These are phyloP conservation scores for Amblyopsis rosae DNA, from an alignment of 2,113 vertebrate species.

Conservation along the genomic window DNA sequence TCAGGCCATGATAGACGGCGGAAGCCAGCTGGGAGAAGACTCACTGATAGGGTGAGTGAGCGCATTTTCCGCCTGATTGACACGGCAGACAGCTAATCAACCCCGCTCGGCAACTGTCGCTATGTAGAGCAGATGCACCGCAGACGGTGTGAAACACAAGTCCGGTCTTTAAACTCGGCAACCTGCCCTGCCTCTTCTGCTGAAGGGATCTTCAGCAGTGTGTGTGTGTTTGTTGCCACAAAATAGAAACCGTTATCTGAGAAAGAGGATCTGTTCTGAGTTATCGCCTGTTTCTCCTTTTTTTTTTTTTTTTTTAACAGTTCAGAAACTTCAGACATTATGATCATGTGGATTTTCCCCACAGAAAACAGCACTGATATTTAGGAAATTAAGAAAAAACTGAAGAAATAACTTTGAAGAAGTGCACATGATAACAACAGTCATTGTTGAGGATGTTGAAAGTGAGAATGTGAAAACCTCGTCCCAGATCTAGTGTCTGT, in stretches of 20 bases:
- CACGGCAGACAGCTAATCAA: constrained; percentile 14
- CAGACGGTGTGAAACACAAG: constrained; percentile 44
- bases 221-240: neutral
- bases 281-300: neutral
- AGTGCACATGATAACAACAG: neutral
- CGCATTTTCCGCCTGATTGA: constrained; percentile 22
- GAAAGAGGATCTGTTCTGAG: neutral
- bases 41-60: constrained; percentile 89
- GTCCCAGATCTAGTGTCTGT: constrained; percentile 5
- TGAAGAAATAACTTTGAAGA: neutral
- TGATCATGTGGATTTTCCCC: neutral
- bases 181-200: constrained; percentile 19
- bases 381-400: neutral
- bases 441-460: constrained; percentile 50
- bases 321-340: neutral
- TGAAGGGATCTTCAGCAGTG: constrained; percentile 32
- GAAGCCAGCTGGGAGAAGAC: constrained; percentile 87
- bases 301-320: neutral
- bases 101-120: constrained; percentile 16
- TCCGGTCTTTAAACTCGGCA: constrained; percentile 26
- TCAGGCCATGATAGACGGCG: constrained; percentile 92
- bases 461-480: constrained; percentile 18
- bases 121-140: constrained; percentile 35
- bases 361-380: neutral
- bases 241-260: neutral